Base-by-base conservation (phyloP, 2,113 vertebrate genomes). In the Bufo bufo region DNA sequence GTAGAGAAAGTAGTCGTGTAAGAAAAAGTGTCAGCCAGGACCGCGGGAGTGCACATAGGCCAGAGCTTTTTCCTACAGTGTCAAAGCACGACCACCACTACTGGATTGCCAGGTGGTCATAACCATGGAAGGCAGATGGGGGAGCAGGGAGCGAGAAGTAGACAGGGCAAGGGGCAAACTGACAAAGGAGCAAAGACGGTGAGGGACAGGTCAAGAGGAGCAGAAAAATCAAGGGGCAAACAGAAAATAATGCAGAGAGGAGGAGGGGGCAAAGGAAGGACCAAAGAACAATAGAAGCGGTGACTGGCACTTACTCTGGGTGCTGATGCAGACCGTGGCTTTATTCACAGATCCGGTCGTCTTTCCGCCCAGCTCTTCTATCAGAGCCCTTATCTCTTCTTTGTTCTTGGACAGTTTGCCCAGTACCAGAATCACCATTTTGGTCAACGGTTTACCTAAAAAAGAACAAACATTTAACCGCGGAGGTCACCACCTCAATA, bases 281-380 rank as follows among this genome's bases (percentile, higher is more conserved):
- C 4, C 63, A 8, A 23, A 10, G 61, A 20, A 4, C 19, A 1
- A 1, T 33, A 33, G 33, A 33, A 33, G 33, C 33, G 0, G 33
- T 9, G 12, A 9, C 13, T 14, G 58, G n/a, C 19, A 91, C 98
- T 96, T 86, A 99, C 98, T 99, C 90, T 95, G 94, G 4, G 95
- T 96, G 93, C 98, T 99, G 92, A 99, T 92, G 91, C 98, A 99
- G 77, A 99, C 88, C 0, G 94, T 93, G 47, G 98, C 97, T 91
- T 98, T 99, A 92, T 85, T 96, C 89, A 93, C 96, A 0, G 96
- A 93, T 1, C 95, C 87, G 0, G 96, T 97, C 75, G 97, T 92
- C 93, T 98, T 99, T 49, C 98, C 98, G 23, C 98, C 98, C 19
- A 99, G 90, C 11, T 96, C 96, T 91, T 99, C 98, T 7, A 99